phyloP scores from a whole-genome alignment of 2,888 invertebrate genomes.

The Phaonia tiefii region DNA sequence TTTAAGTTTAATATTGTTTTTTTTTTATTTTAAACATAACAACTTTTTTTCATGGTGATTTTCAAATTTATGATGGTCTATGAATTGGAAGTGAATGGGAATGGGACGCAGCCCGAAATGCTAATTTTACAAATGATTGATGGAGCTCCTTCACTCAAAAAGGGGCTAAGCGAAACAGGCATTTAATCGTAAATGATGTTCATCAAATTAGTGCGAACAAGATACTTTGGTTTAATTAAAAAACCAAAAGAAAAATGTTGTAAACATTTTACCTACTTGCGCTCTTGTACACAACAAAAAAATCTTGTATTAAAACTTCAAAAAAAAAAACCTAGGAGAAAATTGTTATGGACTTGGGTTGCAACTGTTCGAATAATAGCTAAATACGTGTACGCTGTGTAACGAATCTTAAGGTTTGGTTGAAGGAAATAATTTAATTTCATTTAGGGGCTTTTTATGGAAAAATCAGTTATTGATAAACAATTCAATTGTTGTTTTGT shows the following conservation, averaged over 20 bases:
- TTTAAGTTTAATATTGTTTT: constrained; percentile 34
- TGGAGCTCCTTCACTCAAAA: background rate
- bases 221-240: constrained; percentile 38
- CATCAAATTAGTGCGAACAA: constrained; percentile 54
- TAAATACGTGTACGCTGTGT: too few relatives aligned
- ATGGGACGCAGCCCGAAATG: constrained; percentile 13
- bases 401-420: too few relatives aligned
- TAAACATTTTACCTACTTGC: too few relatives aligned
- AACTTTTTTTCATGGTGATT: constrained; percentile 27
- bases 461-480: too few relatives aligned
- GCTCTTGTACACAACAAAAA: too few relatives aligned
- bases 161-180: constrained; percentile 11
- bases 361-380: too few relatives aligned
- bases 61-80: constrained; percentile 54
- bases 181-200: constrained; percentile 49
- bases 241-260: constrained; percentile 40
- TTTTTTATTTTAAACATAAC: background rate
- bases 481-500: too few relatives aligned
- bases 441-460: too few relatives aligned
- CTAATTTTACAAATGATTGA: constrained; percentile 54
- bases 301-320: too few relatives aligned
- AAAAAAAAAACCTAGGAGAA: too few relatives aligned
- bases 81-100: constrained; percentile 17
- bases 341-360: too few relatives aligned
- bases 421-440: too few relatives aligned